Conservation (phyloP, 2,113 vertebrate species). For the Gymnarchus niloticus region DNA sequence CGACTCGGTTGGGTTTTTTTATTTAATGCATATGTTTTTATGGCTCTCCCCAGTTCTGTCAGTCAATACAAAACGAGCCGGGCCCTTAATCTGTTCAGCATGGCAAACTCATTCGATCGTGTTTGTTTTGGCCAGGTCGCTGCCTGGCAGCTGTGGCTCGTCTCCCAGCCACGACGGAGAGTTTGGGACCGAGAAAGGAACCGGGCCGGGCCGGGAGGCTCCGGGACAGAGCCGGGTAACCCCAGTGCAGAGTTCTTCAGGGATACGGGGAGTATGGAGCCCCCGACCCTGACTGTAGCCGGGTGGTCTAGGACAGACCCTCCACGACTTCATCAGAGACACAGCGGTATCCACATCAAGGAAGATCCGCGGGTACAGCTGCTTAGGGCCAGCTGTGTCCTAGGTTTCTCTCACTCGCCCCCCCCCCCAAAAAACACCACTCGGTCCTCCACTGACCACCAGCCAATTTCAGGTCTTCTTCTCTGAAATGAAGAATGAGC, state of each 20-base stretch:
- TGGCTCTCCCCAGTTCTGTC: constrained; percentile 55
- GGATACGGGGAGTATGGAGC: neutral
- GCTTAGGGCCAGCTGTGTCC: neutral
- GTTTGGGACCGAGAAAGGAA: neutral
- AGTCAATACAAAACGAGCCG: constrained; percentile 70
- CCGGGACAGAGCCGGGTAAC: neutral
- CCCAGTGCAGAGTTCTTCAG: neutral
- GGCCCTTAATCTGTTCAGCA: constrained; percentile 42
- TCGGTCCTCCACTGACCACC: neutral
- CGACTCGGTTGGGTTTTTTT: constrained; percentile 37
- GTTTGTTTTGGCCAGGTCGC: constrained; percentile 68
- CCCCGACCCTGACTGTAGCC: constrained; percentile 47
- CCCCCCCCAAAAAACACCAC: neutral
- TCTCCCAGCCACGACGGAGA: neutral
- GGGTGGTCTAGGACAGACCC: constrained; percentile 68
- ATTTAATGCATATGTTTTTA: constrained; percentile 34
- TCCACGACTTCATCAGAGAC: constrained; percentile 62
- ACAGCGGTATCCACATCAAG: constrained; percentile 54
- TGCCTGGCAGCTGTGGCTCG: constrained; percentile 55
- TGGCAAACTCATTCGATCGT: constrained; percentile 56
- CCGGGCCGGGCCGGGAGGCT: neutral
- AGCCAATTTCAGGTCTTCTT: neutral
- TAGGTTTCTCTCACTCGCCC: neutral
- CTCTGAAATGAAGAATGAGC: neutral
- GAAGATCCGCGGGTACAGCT: constrained; percentile 31